Evolutionary conservation across 2,888 invertebrate genomes (phyloP).

Genomic region (Chrysolina haemoptera): DNA sequence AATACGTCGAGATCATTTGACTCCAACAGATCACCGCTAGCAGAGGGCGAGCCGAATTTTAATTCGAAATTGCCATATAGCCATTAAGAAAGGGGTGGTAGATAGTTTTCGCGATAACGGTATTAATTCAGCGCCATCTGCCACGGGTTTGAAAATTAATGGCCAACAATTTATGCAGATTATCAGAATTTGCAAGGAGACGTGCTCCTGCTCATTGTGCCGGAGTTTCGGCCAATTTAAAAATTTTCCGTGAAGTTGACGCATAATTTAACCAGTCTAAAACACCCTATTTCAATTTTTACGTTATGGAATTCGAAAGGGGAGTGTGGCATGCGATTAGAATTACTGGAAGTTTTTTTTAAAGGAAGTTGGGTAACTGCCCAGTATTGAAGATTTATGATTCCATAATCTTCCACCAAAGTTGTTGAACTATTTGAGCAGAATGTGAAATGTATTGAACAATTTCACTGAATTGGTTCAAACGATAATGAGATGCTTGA

Average conservation of each 20-base stretch:
- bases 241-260: slow-evolving; percentile 31
- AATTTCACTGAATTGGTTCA: too few relatives aligned
- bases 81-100: slow-evolving; percentile 38
- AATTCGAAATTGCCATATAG: slow-evolving; percentile 35
- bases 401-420: too few relatives aligned
- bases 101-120: slow-evolving; percentile 42
- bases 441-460: too few relatives aligned
- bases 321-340: not conserved
- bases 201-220: slow-evolving; percentile 33
- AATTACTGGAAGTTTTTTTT: slow-evolving; percentile 3
- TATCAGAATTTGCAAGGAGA: slow-evolving; percentile 48
- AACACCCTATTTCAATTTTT: slow-evolving; percentile 15
- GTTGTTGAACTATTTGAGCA: too few relatives aligned
- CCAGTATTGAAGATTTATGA: not conserved
- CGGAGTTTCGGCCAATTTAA: slow-evolving; percentile 33
- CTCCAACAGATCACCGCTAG: slow-evolving; percentile 3
- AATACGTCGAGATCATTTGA: slow-evolving; percentile 8
- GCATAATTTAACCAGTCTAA: slow-evolving; percentile 22
- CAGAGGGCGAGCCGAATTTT: slow-evolving; percentile 14
- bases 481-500: too few relatives aligned
- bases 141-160: slow-evolving; percentile 49
- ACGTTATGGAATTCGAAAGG: slow-evolving; percentile 2
- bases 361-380: not conserved
- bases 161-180: slow-evolving; percentile 51
- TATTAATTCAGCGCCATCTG: slow-evolving; percentile 45